Percentiles rank a stretch among this genome's conserved stretches.
These are phyloP conservation scores for Meriones psammophilus DNA, from an alignment of 2,797 vertebrate genomes.

Conservation along the genomic window DNA sequence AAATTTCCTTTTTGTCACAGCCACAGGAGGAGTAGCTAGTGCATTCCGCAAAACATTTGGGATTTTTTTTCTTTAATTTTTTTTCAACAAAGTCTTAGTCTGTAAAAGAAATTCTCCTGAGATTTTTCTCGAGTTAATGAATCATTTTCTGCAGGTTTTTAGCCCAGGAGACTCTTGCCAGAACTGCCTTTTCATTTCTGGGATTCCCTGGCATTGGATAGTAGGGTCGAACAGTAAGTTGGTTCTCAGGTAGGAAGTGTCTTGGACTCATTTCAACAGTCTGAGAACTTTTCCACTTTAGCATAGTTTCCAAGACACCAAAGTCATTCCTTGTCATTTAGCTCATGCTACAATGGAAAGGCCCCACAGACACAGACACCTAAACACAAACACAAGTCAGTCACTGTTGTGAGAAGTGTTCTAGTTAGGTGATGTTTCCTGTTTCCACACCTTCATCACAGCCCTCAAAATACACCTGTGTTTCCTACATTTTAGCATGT, in stretches of 20 bases:
- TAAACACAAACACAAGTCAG: background rate
- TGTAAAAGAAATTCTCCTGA: conserved; percentile 51
- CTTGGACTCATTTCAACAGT: background rate
- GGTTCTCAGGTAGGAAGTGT: conserved; percentile 32
- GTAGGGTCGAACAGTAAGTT: background rate
- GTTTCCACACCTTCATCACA: background rate
- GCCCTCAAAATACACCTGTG: background rate
- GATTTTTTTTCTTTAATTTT: background rate
- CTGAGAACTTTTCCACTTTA: conserved; percentile 14
- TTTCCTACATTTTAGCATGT: background rate
- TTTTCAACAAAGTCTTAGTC: conserved; percentile 32
- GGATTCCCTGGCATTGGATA: conserved; percentile 42
- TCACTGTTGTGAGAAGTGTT: background rate
- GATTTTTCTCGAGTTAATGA: background rate
- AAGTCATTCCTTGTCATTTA: background rate
- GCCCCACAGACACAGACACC: background rate
- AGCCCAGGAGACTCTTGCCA: background rate
- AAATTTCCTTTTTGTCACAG: background rate
- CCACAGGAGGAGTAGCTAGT: background rate
- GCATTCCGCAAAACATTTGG: background rate
- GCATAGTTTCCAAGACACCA: conserved; percentile 1
- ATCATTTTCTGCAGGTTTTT: conserved; percentile 33
- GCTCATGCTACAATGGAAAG: background rate
- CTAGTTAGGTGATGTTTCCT: background rate
- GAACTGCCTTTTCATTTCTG: conserved; percentile 12